phyloP scores from a whole-genome alignment of 2,113 vertebrate species.

The Aix galericulata region DNA sequence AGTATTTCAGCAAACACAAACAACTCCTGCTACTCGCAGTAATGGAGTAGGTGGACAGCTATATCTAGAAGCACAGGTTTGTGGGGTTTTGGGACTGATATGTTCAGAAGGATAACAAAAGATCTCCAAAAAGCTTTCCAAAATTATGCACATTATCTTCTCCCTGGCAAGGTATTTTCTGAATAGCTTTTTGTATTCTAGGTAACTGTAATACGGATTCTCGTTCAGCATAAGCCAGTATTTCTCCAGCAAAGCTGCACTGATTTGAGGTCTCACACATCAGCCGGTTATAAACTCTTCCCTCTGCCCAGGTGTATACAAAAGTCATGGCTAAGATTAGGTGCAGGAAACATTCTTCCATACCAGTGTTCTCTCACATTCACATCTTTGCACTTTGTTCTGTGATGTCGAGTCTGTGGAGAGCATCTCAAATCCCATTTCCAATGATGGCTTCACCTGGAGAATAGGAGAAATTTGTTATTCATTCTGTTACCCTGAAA shows the following conservation, averaged over 20 bases:
- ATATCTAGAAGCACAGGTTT: background rate
- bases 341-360: background rate
- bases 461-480: background rate
- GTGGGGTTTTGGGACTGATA: background rate
- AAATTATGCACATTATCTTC: background rate
- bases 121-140: background rate
- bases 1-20: background rate
- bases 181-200: background rate
- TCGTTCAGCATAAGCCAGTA: background rate
- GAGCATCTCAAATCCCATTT: background rate
- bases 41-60: background rate
- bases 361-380: background rate
- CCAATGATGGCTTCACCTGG: background rate
- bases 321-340: background rate
- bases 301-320: too few species aligned
- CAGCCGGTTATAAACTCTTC: background rate
- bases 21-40: background rate
- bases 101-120: background rate
- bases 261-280: background rate
- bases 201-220: background rate
- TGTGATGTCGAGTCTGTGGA: too few species aligned
- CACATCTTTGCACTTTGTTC: background rate
- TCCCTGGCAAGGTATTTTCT: background rate
- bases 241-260: background rate
- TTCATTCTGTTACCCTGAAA: background rate